Base-by-base conservation (phyloP, 2,113 vertebrate species). In the Neodontobutis hainanensis region DNA sequence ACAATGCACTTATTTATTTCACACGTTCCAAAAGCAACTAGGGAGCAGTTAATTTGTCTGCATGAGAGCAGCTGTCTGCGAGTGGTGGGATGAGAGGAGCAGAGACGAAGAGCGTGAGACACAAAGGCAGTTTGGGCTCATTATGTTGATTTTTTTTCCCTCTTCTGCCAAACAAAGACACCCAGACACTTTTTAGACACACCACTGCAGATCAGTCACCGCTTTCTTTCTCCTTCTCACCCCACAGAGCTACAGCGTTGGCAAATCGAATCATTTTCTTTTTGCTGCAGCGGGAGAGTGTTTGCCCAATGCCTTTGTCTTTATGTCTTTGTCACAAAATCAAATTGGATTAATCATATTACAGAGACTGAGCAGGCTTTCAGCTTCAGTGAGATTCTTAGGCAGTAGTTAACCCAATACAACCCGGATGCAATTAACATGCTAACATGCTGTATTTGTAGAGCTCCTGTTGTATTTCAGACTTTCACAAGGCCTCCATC, bases 121-220 rank as follows among this genome's bases (percentile, higher is more conserved):
- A 90, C 82, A 85, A 88, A 91, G 87, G 82, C 88, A 91, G 84
- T 80, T 88, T 82, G 77, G 73, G 80, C 87, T 91, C 85, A 89
- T 92, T 92, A 91, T 91, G 84, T 82, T 78, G 89, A 88, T 88
- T 86, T 87, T 77, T n/a, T 84, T 78, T 67, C 14, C 76, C 66
- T 83, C 80, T 70, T 67, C 78, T 88, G 78, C 82, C 88, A 85
- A 88, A 90, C 87, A 90, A 85, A 89, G 85, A 84, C 85, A 81
- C 57, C 57, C 68, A 47, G 75, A 69, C 89, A 76, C 76, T 85
- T 80, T 52, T 81, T 42, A 80, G 75, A 84, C 75, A 45, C 83
- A 81, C 76, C 61, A 48, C 67, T 44, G 27, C 69, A 83, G 78
- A 87, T 87, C 80, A 78, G 64, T 85, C 73, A 52, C 61, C 47